Percentiles rank a stretch among this genome's conserved stretches.
phyloP scores from a whole-genome alignment of 2,888 invertebrate genomes.

The Parnassius orleans region DNA sequence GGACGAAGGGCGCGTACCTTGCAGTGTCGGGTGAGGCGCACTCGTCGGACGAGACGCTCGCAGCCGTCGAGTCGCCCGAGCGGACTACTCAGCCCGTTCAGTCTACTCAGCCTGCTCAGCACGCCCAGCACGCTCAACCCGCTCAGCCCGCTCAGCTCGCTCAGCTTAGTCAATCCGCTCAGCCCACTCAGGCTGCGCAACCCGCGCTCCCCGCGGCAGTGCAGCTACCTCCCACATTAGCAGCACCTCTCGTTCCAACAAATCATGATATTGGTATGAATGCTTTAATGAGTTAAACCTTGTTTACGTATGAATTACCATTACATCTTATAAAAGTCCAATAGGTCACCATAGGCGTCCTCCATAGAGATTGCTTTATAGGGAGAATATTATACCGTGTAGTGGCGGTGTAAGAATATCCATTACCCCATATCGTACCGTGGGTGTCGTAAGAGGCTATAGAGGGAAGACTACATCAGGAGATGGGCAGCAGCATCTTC shows the following conservation, averaged over 20 bases:
- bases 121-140: conserved; percentile 18
- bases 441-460: no score
- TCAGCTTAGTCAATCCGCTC: conserved; percentile 32
- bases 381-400: no score
- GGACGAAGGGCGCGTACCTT: conserved; percentile 70
- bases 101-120: conserved; percentile 27
- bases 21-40: conserved; percentile 59
- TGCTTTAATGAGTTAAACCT: no score
- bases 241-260: neutral
- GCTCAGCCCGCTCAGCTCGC: conserved; percentile 1
- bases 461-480: no score
- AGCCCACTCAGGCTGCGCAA: conserved; percentile 27
- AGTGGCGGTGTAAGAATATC: no score
- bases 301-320: no score
- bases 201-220: conserved; percentile 9
- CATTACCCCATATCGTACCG: no score
- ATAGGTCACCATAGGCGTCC: no score
- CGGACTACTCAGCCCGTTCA: conserved; percentile 32
- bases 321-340: no score
- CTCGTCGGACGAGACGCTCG: conserved; percentile 60
- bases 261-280: conserved; percentile 9
- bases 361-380: no score
- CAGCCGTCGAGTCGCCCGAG: conserved; percentile 6
- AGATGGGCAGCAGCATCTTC: no score
- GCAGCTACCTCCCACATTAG: neutral